Evolutionary conservation across 2,888 invertebrate species (phyloP).

Genomic region (Folsomia candida): DNA sequence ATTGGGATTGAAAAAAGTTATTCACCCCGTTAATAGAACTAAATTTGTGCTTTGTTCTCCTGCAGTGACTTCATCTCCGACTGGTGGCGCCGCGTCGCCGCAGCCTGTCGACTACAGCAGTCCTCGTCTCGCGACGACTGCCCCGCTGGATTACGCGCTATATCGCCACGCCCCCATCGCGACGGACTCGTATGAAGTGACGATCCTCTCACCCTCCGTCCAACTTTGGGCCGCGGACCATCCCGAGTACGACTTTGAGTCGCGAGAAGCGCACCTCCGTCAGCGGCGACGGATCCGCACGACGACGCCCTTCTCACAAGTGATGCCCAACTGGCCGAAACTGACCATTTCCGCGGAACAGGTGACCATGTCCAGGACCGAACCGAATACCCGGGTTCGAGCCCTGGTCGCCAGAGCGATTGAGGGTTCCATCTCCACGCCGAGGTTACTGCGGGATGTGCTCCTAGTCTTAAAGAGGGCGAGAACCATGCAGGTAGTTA

Average conservation of each 20-base stretch:
- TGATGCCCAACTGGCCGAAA: slow-evolving; percentile 45
- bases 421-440: no score
- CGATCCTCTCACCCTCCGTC: slow-evolving; percentile 39
- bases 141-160: not conserved
- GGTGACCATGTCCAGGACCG: slow-evolving; percentile 19
- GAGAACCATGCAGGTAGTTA: no score
- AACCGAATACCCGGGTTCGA: slow-evolving; percentile 29
- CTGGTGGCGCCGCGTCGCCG: no score
- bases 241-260: slow-evolving; percentile 40
- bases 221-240: slow-evolving; percentile 48
- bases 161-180: not conserved
- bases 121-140: no score
- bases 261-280: slow-evolving; percentile 1
- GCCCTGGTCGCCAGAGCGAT: slow-evolving; percentile 11
- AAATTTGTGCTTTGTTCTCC: no score
- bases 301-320: slow-evolving; percentile 33
- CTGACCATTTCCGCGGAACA: slow-evolving; percentile 30
- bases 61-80: no score
- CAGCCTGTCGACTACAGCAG: no score
- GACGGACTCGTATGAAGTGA: slow-evolving; percentile 33
- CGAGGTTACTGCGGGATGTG: no score
- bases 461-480: no score
- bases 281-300: slow-evolving; percentile 26
- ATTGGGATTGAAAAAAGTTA: no score
- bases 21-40: no score